Base-by-base conservation (phyloP, 2,113 vertebrate species). In the Alligator sinensis region DNA sequence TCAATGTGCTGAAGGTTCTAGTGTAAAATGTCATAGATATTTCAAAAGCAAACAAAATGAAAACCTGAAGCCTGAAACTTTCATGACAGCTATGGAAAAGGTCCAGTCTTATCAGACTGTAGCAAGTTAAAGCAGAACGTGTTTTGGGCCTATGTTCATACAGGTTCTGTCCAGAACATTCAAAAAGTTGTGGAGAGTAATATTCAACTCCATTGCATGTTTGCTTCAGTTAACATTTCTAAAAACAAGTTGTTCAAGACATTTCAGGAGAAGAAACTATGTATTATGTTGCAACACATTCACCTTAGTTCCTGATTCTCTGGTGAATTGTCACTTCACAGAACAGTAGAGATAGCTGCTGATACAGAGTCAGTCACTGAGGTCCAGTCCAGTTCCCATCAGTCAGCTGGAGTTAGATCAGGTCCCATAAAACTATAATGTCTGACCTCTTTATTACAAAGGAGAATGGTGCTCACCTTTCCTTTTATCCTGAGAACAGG, bases 341-440 rank as follows among this genome's bases (percentile, higher is more conserved):
- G 3, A 63, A 27, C 54, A 80, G 60, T 30, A 70, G 17, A 34
- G 21, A 34, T 62, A 60, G 9, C 21, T 80, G 3, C 64, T 77
- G 34, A 47, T 70, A 47, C 0, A 0, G 47, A 30, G 47, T n/a
- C 27, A 34, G 11, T 78, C 54, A n/a, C 54, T 61, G 54, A 62
- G 58, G 9, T 57, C 14, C 27, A 57, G 11, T 55, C 28, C 63
- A 78, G 10, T 3, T 86, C 17, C n/a, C 66, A 70, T 30, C 19
- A 70, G 66, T 30, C 75, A 59, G 59, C 11, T 57, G 38, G 38
- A 34, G 58, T 66, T 59, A 27, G 28, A 9, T 75, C 58, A 38
- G 25, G 18, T 27, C 27, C 57, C 47, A 47, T 86, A 15, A 54
- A 81, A 60, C 27, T 86, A 5, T 60, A 27, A 80, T 70, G 16